Conservation (phyloP, 2,797 vertebrate species). For the Leptoclinus maculatus region DNA sequence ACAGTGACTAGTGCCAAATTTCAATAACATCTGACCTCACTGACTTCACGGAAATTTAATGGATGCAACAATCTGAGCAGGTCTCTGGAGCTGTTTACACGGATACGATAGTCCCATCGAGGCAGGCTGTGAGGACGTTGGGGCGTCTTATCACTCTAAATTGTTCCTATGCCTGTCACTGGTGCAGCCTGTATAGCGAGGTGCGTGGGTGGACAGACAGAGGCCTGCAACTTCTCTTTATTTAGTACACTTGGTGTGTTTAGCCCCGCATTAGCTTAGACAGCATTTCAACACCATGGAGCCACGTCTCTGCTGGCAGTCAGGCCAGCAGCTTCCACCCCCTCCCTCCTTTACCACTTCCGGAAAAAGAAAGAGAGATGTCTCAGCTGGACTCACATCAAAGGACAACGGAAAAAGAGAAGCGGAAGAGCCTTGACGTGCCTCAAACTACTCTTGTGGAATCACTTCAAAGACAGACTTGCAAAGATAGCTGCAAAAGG, state of each 20-base stretch:
- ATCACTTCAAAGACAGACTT: conserved; percentile 65
- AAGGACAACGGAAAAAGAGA: conserved; percentile 54
- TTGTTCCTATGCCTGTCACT: conserved; percentile 48
- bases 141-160: conserved; percentile 46
- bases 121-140: conserved; percentile 36
- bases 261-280: conserved; percentile 74
- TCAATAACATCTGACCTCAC: conserved; percentile 33
- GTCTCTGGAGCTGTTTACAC: conserved; percentile 45
- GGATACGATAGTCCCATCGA: conserved; percentile 36
- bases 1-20: conserved; percentile 4
- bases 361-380: conserved; percentile 61
- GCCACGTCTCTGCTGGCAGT: conserved; percentile 47
- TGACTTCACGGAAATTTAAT: conserved; percentile 14
- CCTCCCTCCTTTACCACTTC: conserved; percentile 69
- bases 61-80: conserved; percentile 25
- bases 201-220: conserved; percentile 67
- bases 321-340: conserved; percentile 48
- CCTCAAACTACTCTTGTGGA: conserved; percentile 32
- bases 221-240: conserved; percentile 61
- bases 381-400: conserved; percentile 73
- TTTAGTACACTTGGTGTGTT: conserved; percentile 62
- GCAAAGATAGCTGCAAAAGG: conserved; percentile 43
- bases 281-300: conserved; percentile 73
- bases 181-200: conserved; percentile 17
- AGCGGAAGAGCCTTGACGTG: conserved; percentile 53